These are phyloP conservation scores for Equus quagga DNA, from an alignment of 2,113 vertebrate genomes.

Conservation along the genomic window DNA sequence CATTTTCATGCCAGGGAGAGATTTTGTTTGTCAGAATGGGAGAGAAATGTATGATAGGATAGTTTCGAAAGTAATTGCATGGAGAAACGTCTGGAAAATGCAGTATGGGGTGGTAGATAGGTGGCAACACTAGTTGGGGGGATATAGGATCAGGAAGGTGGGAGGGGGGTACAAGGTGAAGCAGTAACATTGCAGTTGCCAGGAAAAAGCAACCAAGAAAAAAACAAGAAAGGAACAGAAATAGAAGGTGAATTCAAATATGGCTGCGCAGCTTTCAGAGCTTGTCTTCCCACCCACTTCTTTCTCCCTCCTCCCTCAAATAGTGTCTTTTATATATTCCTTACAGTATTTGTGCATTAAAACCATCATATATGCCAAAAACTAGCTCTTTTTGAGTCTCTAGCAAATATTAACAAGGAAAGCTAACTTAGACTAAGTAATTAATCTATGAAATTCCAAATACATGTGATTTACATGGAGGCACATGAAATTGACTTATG, in stretches of 20 bases:
- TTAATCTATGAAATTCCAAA: constrained; percentile 74
- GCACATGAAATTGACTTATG: constrained; percentile 71
- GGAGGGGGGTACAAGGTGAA: not conserved
- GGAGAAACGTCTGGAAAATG: not conserved
- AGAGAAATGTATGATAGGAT: not conserved
- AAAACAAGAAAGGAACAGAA: not conserved
- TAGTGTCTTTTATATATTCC: constrained; percentile 55
- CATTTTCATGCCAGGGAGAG: not conserved
- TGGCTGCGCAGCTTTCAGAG: not conserved
- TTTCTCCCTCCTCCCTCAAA: not conserved
- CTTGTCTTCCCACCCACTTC: not conserved
- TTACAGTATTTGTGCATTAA: constrained; percentile 65
- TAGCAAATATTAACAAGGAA: constrained; percentile 67
- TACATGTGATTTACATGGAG: constrained; percentile 68
- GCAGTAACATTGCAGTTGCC: not conserved
- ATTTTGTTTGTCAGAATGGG: not conserved
- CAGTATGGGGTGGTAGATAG: too few species aligned
- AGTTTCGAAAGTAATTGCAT: not conserved
- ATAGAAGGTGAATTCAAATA: not conserved
- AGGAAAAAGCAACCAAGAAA: not conserved
- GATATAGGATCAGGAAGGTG: not conserved
- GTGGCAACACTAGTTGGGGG: too few species aligned
- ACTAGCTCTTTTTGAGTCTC: not conserved
- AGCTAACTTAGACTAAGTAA: constrained; percentile 67
- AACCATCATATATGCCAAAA: not conserved